Evolutionary conservation across 2,113 vertebrate species (phyloP).

Genomic region (cat (Felis catus)): F.catus_Fca126_mat1.0 CM031420.1:140594001-140594500

Average conservation of each 20-base stretch:
- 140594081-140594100: background rate
- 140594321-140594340: background rate
- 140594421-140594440: background rate
- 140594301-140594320: background rate
- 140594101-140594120: background rate
- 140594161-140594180: slow-evolving; percentile 55
- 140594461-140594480: slow-evolving; percentile 1
- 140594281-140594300: background rate
- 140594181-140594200: background rate
- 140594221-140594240: background rate
- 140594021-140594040: background rate
- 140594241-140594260: background rate
- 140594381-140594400: background rate
- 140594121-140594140: background rate
- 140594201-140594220: background rate
- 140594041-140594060: background rate
- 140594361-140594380: too few relatives aligned
- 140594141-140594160: background rate
- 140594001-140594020: background rate
- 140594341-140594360: background rate
- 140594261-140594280: background rate
- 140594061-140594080: background rate
- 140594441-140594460: background rate
- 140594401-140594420: background rate
- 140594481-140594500: background rate